Evolutionary conservation across 2,888 invertebrate genomes (phyloP).

Genomic region (Drosophila kambysellisi): DNA sequence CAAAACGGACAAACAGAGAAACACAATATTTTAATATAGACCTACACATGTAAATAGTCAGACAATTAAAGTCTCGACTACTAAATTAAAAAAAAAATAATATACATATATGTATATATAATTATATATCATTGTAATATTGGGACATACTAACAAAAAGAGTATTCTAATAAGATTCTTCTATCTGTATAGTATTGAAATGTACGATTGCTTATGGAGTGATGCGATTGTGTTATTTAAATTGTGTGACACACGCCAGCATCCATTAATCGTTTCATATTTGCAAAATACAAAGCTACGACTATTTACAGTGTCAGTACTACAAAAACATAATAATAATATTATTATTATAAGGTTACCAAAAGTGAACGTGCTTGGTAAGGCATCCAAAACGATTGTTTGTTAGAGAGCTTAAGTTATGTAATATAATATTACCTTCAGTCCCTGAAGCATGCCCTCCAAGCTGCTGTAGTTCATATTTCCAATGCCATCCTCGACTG

Average conservation of each 20-base stretch:
- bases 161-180: slow-evolving; percentile 42
- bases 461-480: slow-evolving; percentile 90
- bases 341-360: neutral
- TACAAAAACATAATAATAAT: slow-evolving; percentile 41
- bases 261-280: slow-evolving; percentile 75
- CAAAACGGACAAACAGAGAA: slow-evolving; percentile 4
- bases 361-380: slow-evolving; percentile 47
- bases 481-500: slow-evolving; percentile 89
- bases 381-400: slow-evolving; percentile 41
- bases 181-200: slow-evolving; percentile 29
- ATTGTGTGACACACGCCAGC: slow-evolving; percentile 76
- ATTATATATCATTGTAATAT: slow-evolving; percentile 7
- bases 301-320: slow-evolving; percentile 59
- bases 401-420: slow-evolving; percentile 71
- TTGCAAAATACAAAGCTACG: slow-evolving; percentile 39
- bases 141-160: slow-evolving; percentile 38
- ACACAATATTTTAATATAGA: neutral
- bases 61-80: slow-evolving; percentile 49
- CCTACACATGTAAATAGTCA: slow-evolving; percentile 21
- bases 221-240: slow-evolving; percentile 78
- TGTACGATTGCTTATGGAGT: slow-evolving; percentile 78
- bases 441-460: slow-evolving; percentile 89
- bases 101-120: neutral
- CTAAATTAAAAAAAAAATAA: slow-evolving; percentile 27
- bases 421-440: slow-evolving; percentile 87